These are phyloP conservation scores for Turdus rufiventris DNA, from an alignment of 2,113 vertebrate genomes.

Conservation along the genomic window DNA sequence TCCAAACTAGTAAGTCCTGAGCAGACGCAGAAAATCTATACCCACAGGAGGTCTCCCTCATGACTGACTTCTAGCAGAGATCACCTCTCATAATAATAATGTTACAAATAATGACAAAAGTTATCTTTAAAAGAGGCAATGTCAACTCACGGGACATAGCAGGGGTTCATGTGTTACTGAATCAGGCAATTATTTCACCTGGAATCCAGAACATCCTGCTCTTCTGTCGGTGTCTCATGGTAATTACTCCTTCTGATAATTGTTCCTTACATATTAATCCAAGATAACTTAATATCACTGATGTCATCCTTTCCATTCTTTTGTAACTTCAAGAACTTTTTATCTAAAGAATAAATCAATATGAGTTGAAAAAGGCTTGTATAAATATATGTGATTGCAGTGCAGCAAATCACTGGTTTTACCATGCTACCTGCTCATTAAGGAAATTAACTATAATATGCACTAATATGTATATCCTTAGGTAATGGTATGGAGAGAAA, in stretches of 20 bases:
- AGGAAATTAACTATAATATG: background rate
- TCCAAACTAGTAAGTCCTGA: background rate
- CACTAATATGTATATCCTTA: background rate
- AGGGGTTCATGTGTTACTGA: fast-evolving
- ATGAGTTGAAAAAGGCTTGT: background rate
- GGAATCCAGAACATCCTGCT: background rate
- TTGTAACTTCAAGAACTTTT: background rate
- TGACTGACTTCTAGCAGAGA: background rate
- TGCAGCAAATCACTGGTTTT: background rate
- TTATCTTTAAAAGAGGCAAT: background rate
- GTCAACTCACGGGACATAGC: background rate
- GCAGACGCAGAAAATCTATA: background rate
- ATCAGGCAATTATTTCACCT: background rate
- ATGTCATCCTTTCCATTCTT: background rate
- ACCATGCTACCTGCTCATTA: background rate
- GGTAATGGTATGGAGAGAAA: background rate
- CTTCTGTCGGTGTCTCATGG: background rate
- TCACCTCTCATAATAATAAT: background rate
- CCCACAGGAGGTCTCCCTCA: background rate
- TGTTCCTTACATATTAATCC: background rate
- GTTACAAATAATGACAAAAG: background rate
- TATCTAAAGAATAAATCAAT: background rate
- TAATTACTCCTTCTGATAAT: background rate
- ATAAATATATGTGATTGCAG: background rate
- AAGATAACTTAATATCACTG: background rate